Percentiles rank a stretch among this genome's conserved stretches.
Evolutionary conservation across 2,113 vertebrate genomes (phyloP).

Genomic region (Puma concolor): DNA sequence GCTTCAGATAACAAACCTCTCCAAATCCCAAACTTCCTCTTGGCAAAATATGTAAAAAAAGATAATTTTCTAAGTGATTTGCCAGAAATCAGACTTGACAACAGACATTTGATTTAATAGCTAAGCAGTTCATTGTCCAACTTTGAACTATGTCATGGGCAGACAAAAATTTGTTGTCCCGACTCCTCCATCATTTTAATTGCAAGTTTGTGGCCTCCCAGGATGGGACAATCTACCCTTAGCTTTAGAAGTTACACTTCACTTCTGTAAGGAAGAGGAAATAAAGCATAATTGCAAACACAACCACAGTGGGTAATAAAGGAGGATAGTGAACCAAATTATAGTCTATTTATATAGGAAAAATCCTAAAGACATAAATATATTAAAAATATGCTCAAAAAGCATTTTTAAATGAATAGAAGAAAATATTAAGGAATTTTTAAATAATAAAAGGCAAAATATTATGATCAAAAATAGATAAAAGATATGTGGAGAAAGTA

Average conservation of each 20-base stretch:
- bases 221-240: not conserved
- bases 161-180: not conserved
- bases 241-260: not conserved
- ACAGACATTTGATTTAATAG: constrained; percentile 20
- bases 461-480: not conserved
- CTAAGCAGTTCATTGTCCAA: not conserved
- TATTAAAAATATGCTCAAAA: constrained; percentile 21
- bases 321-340: not conserved
- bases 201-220: not conserved
- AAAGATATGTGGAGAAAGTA: not conserved
- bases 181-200: not conserved
- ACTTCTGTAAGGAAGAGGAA: not conserved
- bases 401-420: not conserved
- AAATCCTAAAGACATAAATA: not conserved
- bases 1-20: constrained; percentile 16
- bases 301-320: not conserved
- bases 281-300: not conserved
- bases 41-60: constrained; percentile 45
- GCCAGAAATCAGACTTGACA: not conserved
- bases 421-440: not conserved
- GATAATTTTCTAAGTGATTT: constrained; percentile 6
- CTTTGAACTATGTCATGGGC: not conserved
- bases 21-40: not conserved
- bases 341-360: not conserved
- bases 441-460: not conserved